Base-by-base conservation (phyloP, 2,113 vertebrate species). In the Lipophrys pholis region DNA sequence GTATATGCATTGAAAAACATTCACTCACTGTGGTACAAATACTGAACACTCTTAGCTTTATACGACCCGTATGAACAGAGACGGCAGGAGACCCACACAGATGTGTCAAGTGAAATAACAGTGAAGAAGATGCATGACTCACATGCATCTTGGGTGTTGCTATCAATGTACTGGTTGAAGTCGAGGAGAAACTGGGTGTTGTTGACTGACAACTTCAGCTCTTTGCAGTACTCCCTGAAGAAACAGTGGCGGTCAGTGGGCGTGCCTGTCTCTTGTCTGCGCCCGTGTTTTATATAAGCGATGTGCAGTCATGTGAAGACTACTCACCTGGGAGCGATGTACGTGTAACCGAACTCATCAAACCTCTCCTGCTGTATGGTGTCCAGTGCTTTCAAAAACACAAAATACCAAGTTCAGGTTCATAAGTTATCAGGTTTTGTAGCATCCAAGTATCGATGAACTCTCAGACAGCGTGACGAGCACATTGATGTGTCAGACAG, bases 161-260 rank as follows among this genome's bases (percentile, higher is more conserved):
- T 94, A 73, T 98, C 96, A 81, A 99, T 97, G 92, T 95, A 95
- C 63, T 96, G 91, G 91, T 93, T 95, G 90, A 99, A 97, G 89
- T 97, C 95, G 77, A 96, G 89, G 69, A 99, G 95, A 92, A 98
- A 98, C 89, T 98, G 95, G 11, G 96, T 97, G 90, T 97, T 99
- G 91, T 99, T 99, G 78, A 93, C 91, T 41, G 95, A 95, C 82
- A 94, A 80, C 89, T 96, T 98, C 87, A 99, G 91, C 51, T 97
- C 96, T 61, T 78, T 96, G 92, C 98, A 99, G 85, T 98, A 99
- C 70, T 96, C 96, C 91, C 98, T 99, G 93, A 66, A 93, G 93
- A 93, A 92, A 86, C 73, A 81, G 46, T 17, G 58, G 60, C 5
- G 15, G 30, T 86, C 36, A 71, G 64, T 56, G 45, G 49, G 43